Base-by-base conservation (phyloP, 2,888 invertebrate species). In the Lithodes maja region DNA sequence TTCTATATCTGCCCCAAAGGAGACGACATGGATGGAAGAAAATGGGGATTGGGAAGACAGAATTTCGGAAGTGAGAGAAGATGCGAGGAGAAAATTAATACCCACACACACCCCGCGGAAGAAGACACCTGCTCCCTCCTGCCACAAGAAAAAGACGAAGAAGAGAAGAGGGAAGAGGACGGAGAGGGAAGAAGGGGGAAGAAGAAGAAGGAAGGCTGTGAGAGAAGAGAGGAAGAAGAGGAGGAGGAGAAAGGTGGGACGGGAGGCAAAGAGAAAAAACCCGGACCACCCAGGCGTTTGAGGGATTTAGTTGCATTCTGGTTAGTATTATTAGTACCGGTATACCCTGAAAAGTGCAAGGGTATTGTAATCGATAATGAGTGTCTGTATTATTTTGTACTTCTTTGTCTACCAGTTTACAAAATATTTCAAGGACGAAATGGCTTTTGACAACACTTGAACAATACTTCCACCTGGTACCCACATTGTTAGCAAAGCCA, bases 221-320 rank as follows among this genome's bases (percentile, higher is more conserved):
- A 78, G 77, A 9, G 53, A 55, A 75, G n/a, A 50, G n/a, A 2
- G n/a, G n/a, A 85, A 78, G 61, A 77, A 61, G 3, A 5, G 77
- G 52, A 1, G 68, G n/a, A 52, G 55, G 9, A 79, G 52, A 78
- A 33, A 68, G 33, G 55, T 78, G 68, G 7, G 52, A 53, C n/a
- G 17, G 12, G 3, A 7, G 49, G n/a, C 3, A 69, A 7, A 50
- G 15, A 49, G 55, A 52, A 2, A 1, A 33, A 0, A 2, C 68
- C 12, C 1, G 69, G 33, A 49, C 78, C 17, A 0, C 78, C 61
- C n/a, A 33, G 78, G 0, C 49, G 78, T 7, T 0, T n/a, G 50
- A 61, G 85, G 3, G 85, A 85, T 33, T n/a, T 85, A 5, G 78
- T 52, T 1, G 85, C 85, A 9, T 85, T 77, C 54, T 85, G 85